Percentiles rank a stretch among this genome's conserved stretches.
Evolutionary conservation across 2,113 vertebrate genomes (phyloP).

Genomic region (Aleadryas rufinucha): DNA sequence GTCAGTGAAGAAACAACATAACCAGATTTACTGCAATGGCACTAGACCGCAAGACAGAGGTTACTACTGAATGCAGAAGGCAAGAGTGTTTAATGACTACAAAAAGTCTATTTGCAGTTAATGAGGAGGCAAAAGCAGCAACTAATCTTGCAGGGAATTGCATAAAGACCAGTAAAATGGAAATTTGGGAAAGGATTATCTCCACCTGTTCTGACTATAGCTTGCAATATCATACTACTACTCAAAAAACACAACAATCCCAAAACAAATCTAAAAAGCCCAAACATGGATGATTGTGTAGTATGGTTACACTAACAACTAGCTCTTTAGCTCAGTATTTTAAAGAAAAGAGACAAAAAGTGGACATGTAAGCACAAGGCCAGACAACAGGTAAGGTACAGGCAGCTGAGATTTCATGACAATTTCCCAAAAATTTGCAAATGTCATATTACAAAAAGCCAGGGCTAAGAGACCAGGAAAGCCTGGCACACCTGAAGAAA

Average conservation of each 20-base stretch:
- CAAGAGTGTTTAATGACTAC: not conserved
- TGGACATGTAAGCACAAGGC: not conserved
- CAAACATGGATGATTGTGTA: not conserved
- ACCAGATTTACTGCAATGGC: not conserved
- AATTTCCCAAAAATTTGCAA: not conserved
- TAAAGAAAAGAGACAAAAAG: not conserved
- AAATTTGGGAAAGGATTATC: not conserved
- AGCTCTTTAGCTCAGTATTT: not conserved
- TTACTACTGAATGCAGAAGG: not conserved
- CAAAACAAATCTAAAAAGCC: not conserved
- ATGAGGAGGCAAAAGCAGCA: not conserved
- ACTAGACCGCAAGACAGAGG: not conserved
- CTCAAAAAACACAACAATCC: not conserved
- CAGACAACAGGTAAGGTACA: not conserved
- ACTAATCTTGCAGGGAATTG: not conserved
- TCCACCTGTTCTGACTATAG: not conserved
- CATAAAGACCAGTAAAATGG: not conserved
- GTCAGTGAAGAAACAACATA: not conserved
- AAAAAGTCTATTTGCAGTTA: not conserved
- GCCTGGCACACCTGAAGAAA: not conserved
- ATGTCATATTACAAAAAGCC: not conserved
- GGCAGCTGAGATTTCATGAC: not conserved
- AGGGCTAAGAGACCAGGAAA: not conserved
- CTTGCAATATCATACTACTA: not conserved
- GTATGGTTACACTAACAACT: not conserved